Percentiles rank a stretch among this genome's conserved stretches.
phyloP scores from a whole-genome alignment of 2,888 invertebrate species.

The Anthophora plumipes region DNA sequence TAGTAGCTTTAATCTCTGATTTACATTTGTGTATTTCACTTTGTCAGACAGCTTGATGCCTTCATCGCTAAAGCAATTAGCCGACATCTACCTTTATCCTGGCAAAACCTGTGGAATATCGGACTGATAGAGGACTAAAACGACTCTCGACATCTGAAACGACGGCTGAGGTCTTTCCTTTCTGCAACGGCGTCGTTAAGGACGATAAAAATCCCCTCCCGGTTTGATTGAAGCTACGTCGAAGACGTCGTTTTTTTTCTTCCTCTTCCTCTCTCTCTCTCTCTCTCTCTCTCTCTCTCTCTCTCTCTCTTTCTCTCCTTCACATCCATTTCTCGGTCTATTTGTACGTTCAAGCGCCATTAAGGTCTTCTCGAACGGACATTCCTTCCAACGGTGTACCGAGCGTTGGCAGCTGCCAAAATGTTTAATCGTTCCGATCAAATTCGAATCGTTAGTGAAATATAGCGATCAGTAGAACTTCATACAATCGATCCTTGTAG shows the following conservation, averaged over 20 bases:
- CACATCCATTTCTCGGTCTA: conserved; percentile 39
- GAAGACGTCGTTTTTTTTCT: conserved; percentile 52
- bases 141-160: conserved; percentile 22
- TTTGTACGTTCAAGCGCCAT: conserved; percentile 38
- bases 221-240: conserved; percentile 63
- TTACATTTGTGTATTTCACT: conserved; percentile 4
- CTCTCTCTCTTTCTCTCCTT: too few species aligned
- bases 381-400: conserved; percentile 16
- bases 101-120: conserved; percentile 16
- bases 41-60: not conserved
- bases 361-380: conserved; percentile 61
- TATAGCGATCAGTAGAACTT: not conserved
- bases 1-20: too few species aligned
- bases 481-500: not conserved
- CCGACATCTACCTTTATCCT: not conserved
- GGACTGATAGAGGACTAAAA: conserved; percentile 29
- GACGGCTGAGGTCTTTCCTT: conserved; percentile 11
- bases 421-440: conserved; percentile 62
- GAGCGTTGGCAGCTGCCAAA: conserved; percentile 49
- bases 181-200: conserved; percentile 59
- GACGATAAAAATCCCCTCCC: conserved; percentile 68
- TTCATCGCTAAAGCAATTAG: conserved; percentile 11
- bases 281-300: too few species aligned
- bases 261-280: too few species aligned
- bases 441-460: conserved; percentile 34